Percentiles rank a stretch among this genome's conserved stretches.
Conservation (phyloP, 2,797 vertebrate species). For the Sus cebifrons region DNA sequence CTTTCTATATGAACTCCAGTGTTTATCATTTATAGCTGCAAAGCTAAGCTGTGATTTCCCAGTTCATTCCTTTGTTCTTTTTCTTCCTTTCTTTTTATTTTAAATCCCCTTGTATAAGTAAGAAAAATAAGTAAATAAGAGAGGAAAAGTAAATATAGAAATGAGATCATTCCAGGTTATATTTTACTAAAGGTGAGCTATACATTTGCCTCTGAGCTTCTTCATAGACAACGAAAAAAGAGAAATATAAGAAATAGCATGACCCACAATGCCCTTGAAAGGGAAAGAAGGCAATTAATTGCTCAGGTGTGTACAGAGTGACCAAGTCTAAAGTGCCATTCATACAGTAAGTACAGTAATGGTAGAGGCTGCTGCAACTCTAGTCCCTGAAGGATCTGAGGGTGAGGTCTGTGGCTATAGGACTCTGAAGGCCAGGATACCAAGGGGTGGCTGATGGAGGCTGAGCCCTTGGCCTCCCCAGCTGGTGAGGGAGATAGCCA, state of each 20-base stretch:
- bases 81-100: not conserved
- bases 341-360: too few relatives aligned
- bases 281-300: not conserved
- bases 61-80: not conserved
- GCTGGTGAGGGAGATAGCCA: not conserved
- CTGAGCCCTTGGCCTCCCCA: not conserved
- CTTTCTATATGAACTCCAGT: not conserved
- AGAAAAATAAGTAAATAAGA: conserved; percentile 42
- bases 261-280: not conserved
- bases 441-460: not conserved
- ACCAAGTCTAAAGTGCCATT: not conserved
- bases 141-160: conserved; percentile 46
- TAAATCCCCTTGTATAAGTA: conserved; percentile 2
- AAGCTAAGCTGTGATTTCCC: conserved; percentile 14
- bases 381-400: not conserved
- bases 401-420: not conserved
- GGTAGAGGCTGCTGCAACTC: not conserved
- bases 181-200: not conserved
- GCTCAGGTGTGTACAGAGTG: not conserved
- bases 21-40: not conserved
- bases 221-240: not conserved
- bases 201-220: conserved; percentile 60
- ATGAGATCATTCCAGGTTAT: conserved; percentile 45
- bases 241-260: not conserved
- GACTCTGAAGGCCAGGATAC: not conserved